Conservation (phyloP, 2,797 vertebrate genomes). For the Pipistrellus pygmaeus region DNA sequence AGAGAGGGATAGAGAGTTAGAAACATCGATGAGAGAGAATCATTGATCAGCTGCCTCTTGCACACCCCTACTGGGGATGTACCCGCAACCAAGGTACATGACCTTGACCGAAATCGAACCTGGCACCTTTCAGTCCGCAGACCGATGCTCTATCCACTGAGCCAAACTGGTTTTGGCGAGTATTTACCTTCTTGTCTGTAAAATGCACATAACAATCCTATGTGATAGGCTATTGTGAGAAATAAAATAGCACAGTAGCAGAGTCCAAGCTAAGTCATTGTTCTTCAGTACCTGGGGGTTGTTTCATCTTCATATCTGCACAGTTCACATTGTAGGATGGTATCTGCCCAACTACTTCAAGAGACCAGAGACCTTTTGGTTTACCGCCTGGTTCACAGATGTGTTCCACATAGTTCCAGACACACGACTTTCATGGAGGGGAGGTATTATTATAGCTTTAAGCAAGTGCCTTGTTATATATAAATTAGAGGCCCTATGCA, state of each 20-base stretch:
- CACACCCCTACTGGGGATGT: too few species aligned
- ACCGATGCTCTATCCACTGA: too few species aligned
- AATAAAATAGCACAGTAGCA: constrained; percentile 19
- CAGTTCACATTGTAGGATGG: not conserved
- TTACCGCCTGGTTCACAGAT: not conserved
- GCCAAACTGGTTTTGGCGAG: not conserved
- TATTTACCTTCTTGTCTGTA: constrained; percentile 29
- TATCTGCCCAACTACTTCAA: not conserved
- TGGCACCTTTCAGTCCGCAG: too few species aligned
- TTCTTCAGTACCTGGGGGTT: not conserved
- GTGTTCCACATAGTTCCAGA: not conserved
- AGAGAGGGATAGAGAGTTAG: too few species aligned
- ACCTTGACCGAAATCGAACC: too few species aligned
- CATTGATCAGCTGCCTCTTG: too few species aligned
- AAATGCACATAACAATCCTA: constrained; percentile 2
- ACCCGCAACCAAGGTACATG: too few species aligned
- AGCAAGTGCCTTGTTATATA: not conserved
- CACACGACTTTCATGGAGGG: not conserved
- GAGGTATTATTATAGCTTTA: not conserved
- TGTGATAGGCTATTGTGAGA: not conserved
- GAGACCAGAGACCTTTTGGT: not conserved
- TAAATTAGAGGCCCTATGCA: too few species aligned
- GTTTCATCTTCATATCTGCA: not conserved
- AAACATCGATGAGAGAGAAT: too few species aligned
- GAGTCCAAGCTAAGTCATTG: not conserved